Evolutionary conservation across 2,113 vertebrate species (phyloP).

Genomic region (Athene cunicularia): DNA sequence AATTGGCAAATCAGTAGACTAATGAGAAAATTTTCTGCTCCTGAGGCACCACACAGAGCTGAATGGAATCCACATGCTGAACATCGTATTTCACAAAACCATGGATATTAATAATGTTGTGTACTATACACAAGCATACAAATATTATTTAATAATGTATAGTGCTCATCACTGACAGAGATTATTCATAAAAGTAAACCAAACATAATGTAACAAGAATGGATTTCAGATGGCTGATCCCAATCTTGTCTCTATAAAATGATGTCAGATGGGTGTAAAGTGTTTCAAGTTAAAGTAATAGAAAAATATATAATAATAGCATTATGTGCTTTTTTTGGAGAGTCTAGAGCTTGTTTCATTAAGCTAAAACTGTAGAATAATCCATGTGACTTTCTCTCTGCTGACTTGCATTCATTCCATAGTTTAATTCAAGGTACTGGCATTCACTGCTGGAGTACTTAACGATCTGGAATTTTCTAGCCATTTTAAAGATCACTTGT

Average conservation of each 20-base stretch:
- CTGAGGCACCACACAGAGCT: background rate
- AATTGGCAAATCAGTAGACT: background rate
- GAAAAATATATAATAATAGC: background rate
- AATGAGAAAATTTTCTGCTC: background rate
- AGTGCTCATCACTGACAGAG: background rate
- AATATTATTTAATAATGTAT: background rate
- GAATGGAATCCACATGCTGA: background rate
- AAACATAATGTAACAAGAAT: background rate
- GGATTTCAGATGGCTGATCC: background rate
- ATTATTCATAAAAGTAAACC: background rate
- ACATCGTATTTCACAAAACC: background rate
- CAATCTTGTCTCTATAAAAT: background rate
- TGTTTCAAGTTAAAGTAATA: background rate
- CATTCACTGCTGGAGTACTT: background rate
- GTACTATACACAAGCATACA: background rate
- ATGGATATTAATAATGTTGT: background rate
- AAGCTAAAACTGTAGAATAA: background rate
- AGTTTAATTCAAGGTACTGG: background rate
- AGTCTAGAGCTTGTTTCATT: background rate
- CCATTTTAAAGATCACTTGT: background rate
- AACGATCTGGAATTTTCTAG: background rate
- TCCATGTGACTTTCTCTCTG: background rate
- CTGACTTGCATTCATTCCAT: background rate
- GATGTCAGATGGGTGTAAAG: background rate
- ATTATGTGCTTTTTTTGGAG: background rate